Evolutionary conservation across 2,888 invertebrate genomes (phyloP).

Genomic region (Caenorhabditis sp.): DNA sequence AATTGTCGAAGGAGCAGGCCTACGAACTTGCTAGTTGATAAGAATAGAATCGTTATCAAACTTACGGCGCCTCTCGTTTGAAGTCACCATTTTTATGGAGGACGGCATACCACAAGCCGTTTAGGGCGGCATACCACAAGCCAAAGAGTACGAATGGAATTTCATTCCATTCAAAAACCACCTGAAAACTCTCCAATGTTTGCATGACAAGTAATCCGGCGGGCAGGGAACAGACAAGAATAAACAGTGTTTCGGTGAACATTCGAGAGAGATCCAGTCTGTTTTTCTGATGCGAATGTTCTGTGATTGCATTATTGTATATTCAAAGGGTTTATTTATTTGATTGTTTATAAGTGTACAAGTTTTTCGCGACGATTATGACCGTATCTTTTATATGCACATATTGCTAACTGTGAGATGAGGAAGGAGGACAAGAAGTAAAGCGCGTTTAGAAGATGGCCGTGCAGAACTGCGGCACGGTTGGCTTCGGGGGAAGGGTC

Average conservation of each 20-base stretch:
- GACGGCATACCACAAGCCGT: no score
- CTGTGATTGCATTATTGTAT: background rate
- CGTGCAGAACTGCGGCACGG: constrained; percentile 77
- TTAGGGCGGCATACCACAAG: no score
- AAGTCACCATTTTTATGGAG: constrained; percentile 17
- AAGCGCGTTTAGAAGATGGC: constrained; percentile 70
- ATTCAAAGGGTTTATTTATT: background rate
- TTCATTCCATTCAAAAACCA: constrained; percentile 4
- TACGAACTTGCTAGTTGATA: constrained; percentile 8
- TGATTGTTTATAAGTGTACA: constrained; percentile 20
- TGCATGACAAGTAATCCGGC: no score
- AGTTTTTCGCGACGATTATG: constrained; percentile 8
- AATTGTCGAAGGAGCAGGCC: background rate
- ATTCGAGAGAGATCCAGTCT: background rate
- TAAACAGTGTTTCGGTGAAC: background rate
- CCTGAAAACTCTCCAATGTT: no score
- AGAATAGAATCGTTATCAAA: constrained; percentile 16
- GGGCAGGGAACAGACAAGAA: background rate
- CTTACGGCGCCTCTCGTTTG: background rate
- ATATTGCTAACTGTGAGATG: constrained; percentile 31
- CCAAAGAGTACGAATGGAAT: background rate
- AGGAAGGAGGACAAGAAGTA: background rate
- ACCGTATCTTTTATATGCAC: constrained; percentile 48
- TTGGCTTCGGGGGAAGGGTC: constrained; percentile 70
- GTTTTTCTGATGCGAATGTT: no score